Percentiles rank a stretch among this genome's conserved stretches.
Evolutionary conservation across 2,888 invertebrate genomes (phyloP).

Genomic region (Gerris lacustris): DNA sequence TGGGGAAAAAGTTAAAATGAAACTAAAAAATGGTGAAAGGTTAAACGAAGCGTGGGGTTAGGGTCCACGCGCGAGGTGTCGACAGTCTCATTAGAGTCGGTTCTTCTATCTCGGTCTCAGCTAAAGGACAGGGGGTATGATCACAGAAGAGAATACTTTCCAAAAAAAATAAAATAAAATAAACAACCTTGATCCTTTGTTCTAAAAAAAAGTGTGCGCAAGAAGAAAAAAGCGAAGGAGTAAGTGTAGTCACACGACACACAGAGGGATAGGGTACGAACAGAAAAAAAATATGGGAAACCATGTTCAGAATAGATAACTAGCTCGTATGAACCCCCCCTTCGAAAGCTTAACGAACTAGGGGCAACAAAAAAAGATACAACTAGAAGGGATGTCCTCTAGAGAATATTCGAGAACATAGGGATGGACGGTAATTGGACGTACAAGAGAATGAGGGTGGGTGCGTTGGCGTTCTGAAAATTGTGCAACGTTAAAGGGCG

Average conservation of each 20-base stretch:
- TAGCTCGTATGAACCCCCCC: background rate
- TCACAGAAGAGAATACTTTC: background rate
- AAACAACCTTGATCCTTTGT: background rate
- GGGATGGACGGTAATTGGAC: background rate
- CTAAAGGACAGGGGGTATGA: background rate
- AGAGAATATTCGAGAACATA: background rate
- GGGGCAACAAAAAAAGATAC: background rate
- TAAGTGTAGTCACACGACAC: background rate
- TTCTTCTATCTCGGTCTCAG: background rate
- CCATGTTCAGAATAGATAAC: constrained; percentile 3
- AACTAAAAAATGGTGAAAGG: too few species aligned
- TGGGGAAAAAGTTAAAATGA: background rate
- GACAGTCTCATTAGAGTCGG: background rate
- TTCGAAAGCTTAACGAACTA: background rate
- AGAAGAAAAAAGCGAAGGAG: background rate
- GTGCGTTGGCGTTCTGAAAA: background rate
- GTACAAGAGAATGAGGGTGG: background rate
- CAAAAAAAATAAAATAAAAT: too few species aligned
- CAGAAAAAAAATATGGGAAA: background rate
- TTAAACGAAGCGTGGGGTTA: background rate
- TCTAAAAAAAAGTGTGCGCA: background rate
- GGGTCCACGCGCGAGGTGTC: background rate
- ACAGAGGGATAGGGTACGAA: too few species aligned
- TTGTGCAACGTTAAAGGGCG: background rate
- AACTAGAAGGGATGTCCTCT: background rate